Percentiles rank a stretch among this genome's conserved stretches.
phyloP scores from a whole-genome alignment of 2,888 invertebrate genomes.

The Eupithecia centaureata region DNA sequence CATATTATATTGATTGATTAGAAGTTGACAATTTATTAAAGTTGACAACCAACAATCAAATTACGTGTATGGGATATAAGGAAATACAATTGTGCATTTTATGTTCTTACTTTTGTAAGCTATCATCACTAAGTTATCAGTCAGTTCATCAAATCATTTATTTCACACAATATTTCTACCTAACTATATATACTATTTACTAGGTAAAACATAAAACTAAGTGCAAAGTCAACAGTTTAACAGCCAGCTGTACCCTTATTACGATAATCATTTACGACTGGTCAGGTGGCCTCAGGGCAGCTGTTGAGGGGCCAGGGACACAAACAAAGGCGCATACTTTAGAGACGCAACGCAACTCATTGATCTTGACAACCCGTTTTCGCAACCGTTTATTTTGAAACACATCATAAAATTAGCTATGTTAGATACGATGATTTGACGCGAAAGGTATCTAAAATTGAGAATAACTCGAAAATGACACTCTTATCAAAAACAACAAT shows the following conservation, averaged over 20 bases:
- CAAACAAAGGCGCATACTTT: slow-evolving; percentile 19
- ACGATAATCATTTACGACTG: slow-evolving; percentile 19
- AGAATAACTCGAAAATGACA: not conserved
- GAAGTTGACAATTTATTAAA: too few relatives aligned
- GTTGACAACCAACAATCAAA: too few relatives aligned
- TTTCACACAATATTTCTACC: not conserved
- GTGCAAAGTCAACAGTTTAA: slow-evolving; percentile 2
- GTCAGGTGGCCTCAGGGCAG: slow-evolving; percentile 23
- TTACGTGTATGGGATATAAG: not conserved
- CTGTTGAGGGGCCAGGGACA: slow-evolving; percentile 17
- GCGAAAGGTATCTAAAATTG: not conserved
- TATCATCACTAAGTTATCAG: not conserved
- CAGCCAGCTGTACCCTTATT: slow-evolving; percentile 16
- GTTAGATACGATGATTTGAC: not conserved
- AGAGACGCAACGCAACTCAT: not conserved
- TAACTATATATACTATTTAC: not conserved
- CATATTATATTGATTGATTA: too few relatives aligned
- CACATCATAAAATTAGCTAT: not conserved
- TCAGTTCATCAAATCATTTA: not conserved
- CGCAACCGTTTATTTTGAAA: slow-evolving; percentile 3
- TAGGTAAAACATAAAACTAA: slow-evolving; percentile 5
- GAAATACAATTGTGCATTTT: not conserved
- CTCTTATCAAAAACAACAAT: not conserved
- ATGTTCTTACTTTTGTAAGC: not conserved
- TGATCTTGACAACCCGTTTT: slow-evolving; percentile 9